Conservation (phyloP, 2,888 invertebrate genomes). For the Chymomyza amoena region DNA sequence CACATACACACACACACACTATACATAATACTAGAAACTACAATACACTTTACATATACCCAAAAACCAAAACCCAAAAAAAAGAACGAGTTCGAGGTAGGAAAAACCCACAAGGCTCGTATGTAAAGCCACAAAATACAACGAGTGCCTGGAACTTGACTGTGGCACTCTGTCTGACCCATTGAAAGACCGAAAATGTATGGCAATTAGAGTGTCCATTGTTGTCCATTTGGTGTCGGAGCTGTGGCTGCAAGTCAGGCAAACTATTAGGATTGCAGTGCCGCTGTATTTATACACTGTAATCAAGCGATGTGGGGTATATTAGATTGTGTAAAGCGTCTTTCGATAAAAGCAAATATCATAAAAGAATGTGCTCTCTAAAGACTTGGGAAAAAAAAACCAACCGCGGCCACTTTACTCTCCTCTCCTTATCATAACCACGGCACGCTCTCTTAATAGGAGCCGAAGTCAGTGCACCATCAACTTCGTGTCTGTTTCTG, state of each 20-base stretch:
- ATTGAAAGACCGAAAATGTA: constrained; percentile 74
- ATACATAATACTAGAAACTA: background rate
- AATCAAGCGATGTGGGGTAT: too few relatives aligned
- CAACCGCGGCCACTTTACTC: too few relatives aligned
- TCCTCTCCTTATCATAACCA: too few relatives aligned
- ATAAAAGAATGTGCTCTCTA: too few relatives aligned
- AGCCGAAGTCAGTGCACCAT: too few relatives aligned
- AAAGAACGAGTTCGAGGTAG: background rate
- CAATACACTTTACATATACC: background rate
- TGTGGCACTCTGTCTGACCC: constrained; percentile 53
- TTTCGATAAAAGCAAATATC: too few relatives aligned
- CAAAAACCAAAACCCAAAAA: constrained; percentile 5
- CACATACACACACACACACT: constrained; percentile 2
- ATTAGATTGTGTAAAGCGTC: too few relatives aligned
- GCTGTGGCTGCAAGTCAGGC: constrained; percentile 34
- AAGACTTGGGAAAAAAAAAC: too few relatives aligned
- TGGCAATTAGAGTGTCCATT: constrained; percentile 75
- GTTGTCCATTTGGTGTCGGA: constrained; percentile 28
- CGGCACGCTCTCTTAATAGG: too few relatives aligned
- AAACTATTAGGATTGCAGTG: constrained; percentile 60
- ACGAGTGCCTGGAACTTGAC: constrained; percentile 2
- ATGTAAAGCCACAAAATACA: constrained; percentile 26
- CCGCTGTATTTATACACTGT: too few relatives aligned
- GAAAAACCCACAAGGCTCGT: background rate
- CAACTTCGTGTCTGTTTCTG: too few relatives aligned